Percentiles rank a stretch among this genome's conserved stretches.
Conservation (phyloP, 2,797 vertebrate species). For the Sparidentex hasta region DNA sequence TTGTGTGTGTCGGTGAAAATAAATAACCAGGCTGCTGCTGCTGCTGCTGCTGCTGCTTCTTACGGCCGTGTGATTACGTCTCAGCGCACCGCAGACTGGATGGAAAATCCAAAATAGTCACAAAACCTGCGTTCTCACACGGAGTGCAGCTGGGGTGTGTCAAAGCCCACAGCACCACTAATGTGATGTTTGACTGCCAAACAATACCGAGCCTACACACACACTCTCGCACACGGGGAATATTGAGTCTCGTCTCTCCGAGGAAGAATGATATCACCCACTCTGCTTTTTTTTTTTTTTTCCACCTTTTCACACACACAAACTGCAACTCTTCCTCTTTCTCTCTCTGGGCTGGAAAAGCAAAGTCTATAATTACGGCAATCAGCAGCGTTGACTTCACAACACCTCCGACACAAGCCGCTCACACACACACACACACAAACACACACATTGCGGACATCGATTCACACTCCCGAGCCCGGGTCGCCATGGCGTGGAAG, state of each 20-base stretch:
- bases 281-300: conserved; percentile 64
- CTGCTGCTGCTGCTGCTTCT: too few species aligned
- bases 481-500: conserved; percentile 37
- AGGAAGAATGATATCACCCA: conserved; percentile 65
- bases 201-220: conserved; percentile 63
- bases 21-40: conserved; percentile 58
- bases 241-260: conserved; percentile 71
- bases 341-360: conserved; percentile 40
- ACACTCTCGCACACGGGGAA: conserved; percentile 55
- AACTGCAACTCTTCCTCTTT: conserved; percentile 27
- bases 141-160: conserved; percentile 77
- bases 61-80: conserved; percentile 68
- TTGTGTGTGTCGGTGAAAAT: conserved; percentile 49
- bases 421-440: conserved; percentile 30
- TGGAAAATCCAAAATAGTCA: conserved; percentile 73
- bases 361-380: conserved; percentile 71
- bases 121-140: conserved; percentile 77
- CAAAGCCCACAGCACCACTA: conserved; percentile 72
- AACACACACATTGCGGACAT: conserved; percentile 55
- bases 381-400: conserved; percentile 63
- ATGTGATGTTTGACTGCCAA: conserved; percentile 77
- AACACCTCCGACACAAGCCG: conserved; percentile 22
- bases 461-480: conserved; percentile 52
- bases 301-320: conserved; percentile 76
- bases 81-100: conserved; percentile 61